Evolutionary conservation across 2,888 invertebrate species (phyloP).

Genomic region (Pseudococcus jackbeardsleyi): DNA sequence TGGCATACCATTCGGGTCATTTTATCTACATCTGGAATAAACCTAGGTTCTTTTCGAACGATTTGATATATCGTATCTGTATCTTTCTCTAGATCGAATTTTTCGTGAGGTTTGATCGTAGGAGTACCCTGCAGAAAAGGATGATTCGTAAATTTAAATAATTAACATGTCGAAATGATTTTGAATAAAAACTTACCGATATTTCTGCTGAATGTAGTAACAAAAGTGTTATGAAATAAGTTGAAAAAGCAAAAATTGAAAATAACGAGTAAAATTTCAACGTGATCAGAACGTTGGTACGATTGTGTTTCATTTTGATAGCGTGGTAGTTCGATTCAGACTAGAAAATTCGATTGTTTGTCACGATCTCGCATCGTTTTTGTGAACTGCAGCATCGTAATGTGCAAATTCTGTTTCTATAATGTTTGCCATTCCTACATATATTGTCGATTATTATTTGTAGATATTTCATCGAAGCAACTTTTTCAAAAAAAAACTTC

Average conservation of each 20-base stretch:
- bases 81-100: neutral
- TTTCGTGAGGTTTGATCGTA: neutral
- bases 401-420: no score
- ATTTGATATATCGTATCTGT: neutral
- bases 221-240: neutral
- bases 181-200: neutral
- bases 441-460: no score
- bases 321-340: no score
- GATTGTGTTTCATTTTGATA: neutral
- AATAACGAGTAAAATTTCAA: neutral
- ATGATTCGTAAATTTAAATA: neutral
- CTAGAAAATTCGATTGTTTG: no score
- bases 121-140: neutral
- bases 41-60: neutral
- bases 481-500: no score
- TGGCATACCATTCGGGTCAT: conserved; percentile 15
- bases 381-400: no score
- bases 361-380: no score
- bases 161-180: neutral
- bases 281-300: neutral
- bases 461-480: no score
- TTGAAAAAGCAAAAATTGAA: neutral
- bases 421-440: no score
- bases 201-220: neutral
- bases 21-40: neutral